These are phyloP conservation scores for Sapayoa aenigma DNA, from an alignment of 2,113 vertebrate genomes.

Conservation along the genomic window DNA sequence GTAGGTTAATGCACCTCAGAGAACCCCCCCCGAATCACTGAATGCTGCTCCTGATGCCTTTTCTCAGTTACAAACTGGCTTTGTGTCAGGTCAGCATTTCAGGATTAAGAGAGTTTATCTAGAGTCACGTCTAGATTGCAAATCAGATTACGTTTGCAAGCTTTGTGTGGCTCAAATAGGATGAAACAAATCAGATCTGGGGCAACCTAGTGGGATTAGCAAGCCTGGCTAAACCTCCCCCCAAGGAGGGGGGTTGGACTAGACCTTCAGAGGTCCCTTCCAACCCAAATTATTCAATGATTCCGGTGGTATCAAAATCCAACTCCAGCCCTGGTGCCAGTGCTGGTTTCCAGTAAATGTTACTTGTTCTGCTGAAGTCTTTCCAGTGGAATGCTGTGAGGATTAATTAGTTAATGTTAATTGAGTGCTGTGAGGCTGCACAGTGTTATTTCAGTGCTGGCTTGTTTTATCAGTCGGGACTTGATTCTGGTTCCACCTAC, in stretches of 20 bases:
- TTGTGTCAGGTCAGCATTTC: not conserved
- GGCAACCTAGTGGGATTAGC: not conserved
- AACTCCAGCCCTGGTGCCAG: not conserved
- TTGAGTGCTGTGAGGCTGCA: not conserved
- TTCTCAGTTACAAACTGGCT: not conserved
- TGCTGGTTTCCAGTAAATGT: not conserved
- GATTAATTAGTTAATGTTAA: constrained; percentile 52
- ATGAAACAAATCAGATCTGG: not conserved
- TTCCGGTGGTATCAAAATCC: not conserved
- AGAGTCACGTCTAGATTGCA: not conserved
- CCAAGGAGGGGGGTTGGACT: not conserved
- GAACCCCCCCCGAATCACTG: too few species aligned
- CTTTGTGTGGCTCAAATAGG: not conserved
- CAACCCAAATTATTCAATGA: not conserved
- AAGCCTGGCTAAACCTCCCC: not conserved
- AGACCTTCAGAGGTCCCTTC: not conserved
- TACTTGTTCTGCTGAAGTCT: not conserved
- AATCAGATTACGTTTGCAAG: not conserved
- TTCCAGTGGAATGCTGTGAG: not conserved
- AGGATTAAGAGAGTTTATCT: not conserved
- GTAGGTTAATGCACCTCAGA: not conserved
- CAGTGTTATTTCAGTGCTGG: constrained; percentile 28
- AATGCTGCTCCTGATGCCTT: not conserved
- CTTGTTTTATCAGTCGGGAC: not conserved
- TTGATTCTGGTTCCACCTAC: not conserved